Evolutionary conservation across 2,113 vertebrate genomes (phyloP).

Genomic region (Picathartes gymnocephalus): DNA sequence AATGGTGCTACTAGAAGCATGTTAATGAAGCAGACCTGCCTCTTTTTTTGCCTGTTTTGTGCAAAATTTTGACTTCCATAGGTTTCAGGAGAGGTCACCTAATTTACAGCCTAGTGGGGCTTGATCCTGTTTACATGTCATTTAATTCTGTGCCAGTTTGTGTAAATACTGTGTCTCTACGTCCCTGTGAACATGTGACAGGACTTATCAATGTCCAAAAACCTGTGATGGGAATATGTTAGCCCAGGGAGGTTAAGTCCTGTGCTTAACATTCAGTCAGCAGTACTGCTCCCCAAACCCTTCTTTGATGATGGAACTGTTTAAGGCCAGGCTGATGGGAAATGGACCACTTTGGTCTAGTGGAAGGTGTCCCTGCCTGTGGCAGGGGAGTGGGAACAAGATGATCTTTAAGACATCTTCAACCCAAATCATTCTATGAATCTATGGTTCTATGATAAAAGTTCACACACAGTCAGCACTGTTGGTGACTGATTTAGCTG

Average conservation of each 20-base stretch:
- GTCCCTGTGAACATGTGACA: not conserved
- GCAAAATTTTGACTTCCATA: not conserved
- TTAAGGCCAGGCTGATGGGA: not conserved
- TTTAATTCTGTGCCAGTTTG: not conserved
- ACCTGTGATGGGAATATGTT: not conserved
- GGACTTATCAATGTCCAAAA: not conserved
- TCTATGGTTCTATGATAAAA: not conserved
- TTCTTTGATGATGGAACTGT: not conserved
- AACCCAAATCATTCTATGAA: not conserved
- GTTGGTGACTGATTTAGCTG: not conserved
- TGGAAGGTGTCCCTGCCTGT: not conserved
- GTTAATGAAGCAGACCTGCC: not conserved
- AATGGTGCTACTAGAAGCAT: not conserved
- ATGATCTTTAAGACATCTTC: not conserved
- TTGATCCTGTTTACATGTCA: not conserved
- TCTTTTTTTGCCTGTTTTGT: not conserved
- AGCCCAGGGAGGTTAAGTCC: not conserved
- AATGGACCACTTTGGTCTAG: not conserved
- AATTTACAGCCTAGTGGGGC: not conserved
- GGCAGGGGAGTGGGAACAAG: not conserved
- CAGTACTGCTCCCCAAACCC: not conserved
- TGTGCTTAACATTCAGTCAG: not conserved
- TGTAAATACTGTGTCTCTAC: not conserved
- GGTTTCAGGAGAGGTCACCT: not conserved
- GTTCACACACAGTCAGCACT: not conserved